Conservation (phyloP, 1,140 invertebrate genomes). For the Doryteuthis pealeii region DNA sequence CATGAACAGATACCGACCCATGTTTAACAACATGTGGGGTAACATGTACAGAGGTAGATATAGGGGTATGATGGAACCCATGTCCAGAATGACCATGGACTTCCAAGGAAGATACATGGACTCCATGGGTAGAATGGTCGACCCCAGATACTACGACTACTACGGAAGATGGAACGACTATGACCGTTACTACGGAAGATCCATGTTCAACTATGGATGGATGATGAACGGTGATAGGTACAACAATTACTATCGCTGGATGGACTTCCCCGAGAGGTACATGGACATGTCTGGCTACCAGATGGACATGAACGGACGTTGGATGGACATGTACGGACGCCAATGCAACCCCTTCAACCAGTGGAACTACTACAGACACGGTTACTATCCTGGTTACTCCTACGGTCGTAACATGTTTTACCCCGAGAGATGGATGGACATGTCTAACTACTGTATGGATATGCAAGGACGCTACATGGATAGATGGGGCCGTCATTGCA, state of each 20-base stretch:
- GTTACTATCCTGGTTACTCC: background rate
- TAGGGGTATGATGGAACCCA: background rate
- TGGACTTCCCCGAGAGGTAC: background rate
- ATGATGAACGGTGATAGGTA: background rate
- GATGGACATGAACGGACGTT: background rate
- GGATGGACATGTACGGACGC: background rate
- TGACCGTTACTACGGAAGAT: constrained; percentile 5
- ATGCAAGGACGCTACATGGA: background rate
- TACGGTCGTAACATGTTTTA: background rate
- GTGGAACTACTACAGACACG: background rate
- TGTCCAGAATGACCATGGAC: background rate
- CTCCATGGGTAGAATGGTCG: background rate
- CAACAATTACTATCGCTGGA: background rate
- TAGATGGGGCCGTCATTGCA: background rate
- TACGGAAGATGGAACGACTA: background rate
- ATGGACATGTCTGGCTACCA: constrained; percentile 4
- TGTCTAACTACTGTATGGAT: background rate
- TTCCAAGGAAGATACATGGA: constrained; percentile 8
- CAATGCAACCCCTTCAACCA: background rate
- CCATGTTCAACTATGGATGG: background rate
- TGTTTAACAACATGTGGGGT: background rate
- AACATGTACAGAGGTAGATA: background rate
- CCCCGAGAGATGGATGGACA: constrained; percentile 1
- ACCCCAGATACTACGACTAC: background rate
- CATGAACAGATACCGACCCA: constrained; percentile 6